Conservation (phyloP, 1,140 invertebrate genomes). For the Rhopalosiphum padi region DNA sequence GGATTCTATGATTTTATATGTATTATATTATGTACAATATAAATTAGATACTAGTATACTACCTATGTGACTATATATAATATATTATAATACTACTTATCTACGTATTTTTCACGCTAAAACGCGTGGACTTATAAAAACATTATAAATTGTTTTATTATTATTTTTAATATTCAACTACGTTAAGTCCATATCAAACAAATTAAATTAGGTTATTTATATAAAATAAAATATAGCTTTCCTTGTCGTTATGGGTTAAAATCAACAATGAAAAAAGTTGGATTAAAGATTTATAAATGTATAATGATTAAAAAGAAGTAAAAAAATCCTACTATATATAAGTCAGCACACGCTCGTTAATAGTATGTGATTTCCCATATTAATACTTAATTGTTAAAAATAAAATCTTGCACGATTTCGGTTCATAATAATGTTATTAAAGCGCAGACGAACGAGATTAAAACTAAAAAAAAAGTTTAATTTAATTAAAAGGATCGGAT, state of each 20-base stretch:
- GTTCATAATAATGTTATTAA: not conserved
- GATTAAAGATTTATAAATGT: not conserved
- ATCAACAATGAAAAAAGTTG: not conserved
- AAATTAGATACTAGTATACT: not conserved
- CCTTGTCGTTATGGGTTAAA: not conserved
- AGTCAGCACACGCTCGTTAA: not conserved
- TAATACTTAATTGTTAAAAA: not conserved
- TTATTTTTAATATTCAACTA: not conserved
- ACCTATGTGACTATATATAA: too few species aligned
- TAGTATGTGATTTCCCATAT: not conserved
- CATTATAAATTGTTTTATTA: not conserved
- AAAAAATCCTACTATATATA: not conserved
- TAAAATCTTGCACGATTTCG: not conserved
- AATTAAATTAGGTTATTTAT: not conserved
- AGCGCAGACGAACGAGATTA: not conserved
- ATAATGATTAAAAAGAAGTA: not conserved
- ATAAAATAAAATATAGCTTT: not conserved
- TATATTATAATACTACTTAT: not conserved
- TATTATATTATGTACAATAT: not conserved
- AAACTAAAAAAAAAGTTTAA: not conserved
- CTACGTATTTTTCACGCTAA: not conserved
- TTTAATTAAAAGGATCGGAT: not conserved
- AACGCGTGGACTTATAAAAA: not conserved
- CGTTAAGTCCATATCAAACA: not conserved
- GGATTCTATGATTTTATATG: not conserved